These are phyloP conservation scores for Melanotaenia boesemani DNA, from an alignment of 2,797 vertebrate genomes.

Conservation along the genomic window DNA sequence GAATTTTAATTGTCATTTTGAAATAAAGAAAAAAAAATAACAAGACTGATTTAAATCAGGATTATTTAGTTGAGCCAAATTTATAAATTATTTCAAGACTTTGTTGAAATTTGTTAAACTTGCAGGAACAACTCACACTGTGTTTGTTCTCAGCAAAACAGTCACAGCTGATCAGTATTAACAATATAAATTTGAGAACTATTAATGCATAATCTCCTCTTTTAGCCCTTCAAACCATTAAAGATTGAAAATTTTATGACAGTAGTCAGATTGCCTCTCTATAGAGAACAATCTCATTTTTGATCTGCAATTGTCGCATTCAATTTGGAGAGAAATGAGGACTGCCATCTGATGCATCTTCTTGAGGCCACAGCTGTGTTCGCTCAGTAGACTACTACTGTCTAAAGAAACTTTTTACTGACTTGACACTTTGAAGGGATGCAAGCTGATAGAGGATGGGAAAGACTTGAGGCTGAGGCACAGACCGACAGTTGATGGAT, in stretches of 20 bases:
- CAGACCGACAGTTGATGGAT: slow-evolving; percentile 70
- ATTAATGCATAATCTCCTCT: not conserved
- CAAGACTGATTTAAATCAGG: not conserved
- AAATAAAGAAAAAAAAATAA: too few relatives aligned
- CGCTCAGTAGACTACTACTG: slow-evolving; percentile 57
- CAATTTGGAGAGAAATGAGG: slow-evolving; percentile 37
- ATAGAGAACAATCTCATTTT: not conserved
- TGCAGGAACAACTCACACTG: not conserved
- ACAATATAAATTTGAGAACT: not conserved
- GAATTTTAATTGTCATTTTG: too few relatives aligned
- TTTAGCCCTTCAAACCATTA: not conserved
- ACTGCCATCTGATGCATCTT: slow-evolving; percentile 49
- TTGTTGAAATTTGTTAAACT: not conserved
- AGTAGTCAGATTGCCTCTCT: not conserved
- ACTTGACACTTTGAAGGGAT: slow-evolving; percentile 77
- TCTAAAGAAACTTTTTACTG: slow-evolving; percentile 69
- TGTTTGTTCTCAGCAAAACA: not conserved
- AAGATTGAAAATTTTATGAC: not conserved
- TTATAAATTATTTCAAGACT: too few relatives aligned
- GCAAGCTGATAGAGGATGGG: slow-evolving; percentile 62
- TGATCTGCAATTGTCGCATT: slow-evolving; percentile 13
- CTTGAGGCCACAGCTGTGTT: slow-evolving; percentile 42
- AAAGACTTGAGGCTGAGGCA: slow-evolving; percentile 52
- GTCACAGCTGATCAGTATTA: not conserved
- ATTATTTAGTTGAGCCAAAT: too few relatives aligned